phyloP scores from a whole-genome alignment of 2,888 invertebrate genomes.

The Eretmocerus hayati region DNA sequence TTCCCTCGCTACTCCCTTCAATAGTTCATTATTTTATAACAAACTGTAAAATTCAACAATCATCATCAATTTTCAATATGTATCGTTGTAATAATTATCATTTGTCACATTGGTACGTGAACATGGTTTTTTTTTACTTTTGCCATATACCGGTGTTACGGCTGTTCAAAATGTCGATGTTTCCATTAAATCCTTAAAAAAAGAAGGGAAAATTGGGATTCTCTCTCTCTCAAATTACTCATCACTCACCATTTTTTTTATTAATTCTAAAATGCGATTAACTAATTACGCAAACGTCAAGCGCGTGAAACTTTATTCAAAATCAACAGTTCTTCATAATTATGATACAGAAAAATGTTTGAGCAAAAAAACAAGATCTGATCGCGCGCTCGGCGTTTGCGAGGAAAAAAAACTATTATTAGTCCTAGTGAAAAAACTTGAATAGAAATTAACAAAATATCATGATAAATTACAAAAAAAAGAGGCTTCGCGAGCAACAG shows the following conservation, averaged over 20 bases:
- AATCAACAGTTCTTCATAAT: background rate
- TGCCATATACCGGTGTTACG: slow-evolving; percentile 20
- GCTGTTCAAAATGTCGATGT: slow-evolving; percentile 24
- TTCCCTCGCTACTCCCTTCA: no score
- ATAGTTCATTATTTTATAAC: no score
- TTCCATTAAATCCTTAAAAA: slow-evolving; percentile 21
- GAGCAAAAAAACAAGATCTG: slow-evolving; percentile 2
- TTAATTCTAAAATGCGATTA: slow-evolving; percentile 22
- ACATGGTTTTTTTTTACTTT: background rate
- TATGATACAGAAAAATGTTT: background rate
- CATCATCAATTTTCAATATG: no score
- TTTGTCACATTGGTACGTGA: no score
- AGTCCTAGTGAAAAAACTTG: slow-evolving; percentile 38
- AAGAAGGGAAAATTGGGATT: slow-evolving; percentile 11
- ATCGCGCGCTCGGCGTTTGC: slow-evolving; percentile 17
- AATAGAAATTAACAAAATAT: slow-evolving; percentile 45
- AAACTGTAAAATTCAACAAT: no score
- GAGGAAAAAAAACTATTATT: slow-evolving; percentile 31
- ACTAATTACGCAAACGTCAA: slow-evolving; percentile 22
- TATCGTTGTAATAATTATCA: no score
- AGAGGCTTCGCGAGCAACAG: slow-evolving; percentile 39
- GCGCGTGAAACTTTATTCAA: background rate
- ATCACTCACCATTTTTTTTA: no score
- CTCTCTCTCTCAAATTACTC: slow-evolving; percentile 3
- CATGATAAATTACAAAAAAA: slow-evolving; percentile 36